Evolutionary conservation across 2,797 vertebrate species (phyloP), one percentile per base, ranked within the genome.

Genomic region (Sebastes hopkinsi): DNA sequence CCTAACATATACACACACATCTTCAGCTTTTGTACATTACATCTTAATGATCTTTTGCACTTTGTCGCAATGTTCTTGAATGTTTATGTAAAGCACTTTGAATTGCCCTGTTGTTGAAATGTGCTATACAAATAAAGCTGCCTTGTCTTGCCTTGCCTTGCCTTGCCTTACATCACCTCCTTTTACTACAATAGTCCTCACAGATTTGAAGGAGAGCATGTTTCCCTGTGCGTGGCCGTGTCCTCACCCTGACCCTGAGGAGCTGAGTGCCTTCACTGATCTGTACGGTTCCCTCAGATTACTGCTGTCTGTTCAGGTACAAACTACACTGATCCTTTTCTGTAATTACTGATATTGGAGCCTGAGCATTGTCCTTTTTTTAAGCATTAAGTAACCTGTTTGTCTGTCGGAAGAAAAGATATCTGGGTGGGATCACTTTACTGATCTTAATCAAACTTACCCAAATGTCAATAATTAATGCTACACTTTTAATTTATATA

Each of bases 231-330:
- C 11, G 5, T 75, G 67, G 60, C 29, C 50, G 0, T 56, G 79
- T 89, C 71, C 84, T 12, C 77, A 88, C 11, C 88, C 91, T 5
- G 93, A 94, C 72, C 92, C 90, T 1, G 92, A 94, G 79, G 94
- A 94, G 27, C 88, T 96, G 75, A 81, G 83, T 34, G 62, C 67
- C 60, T 95, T 96, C 75, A 82, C 90, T 16, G 87, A 94, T 30
- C 30, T 87, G 42, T 85, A 92, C 6, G 94, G 95, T 29, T 81
- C 92, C 18, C 82, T 94, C 70, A 79, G 68, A 68, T 78, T 95
- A 20, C 81, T 94, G 10, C 70, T 94, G 12, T 87, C 92, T 20
- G 90, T 95, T 77, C 89, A 93, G 94, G 95, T 93, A 73, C 36
- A 67, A 65, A 16, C 4, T 36, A 29, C 3, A 30, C 1, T 2